A percentile compares a stretch with the other conserved stretches of the same genome.
These are phyloP conservation scores for Felis chaus DNA, from an alignment of 2,113 vertebrate genomes.

Conservation along the genomic window DNA sequence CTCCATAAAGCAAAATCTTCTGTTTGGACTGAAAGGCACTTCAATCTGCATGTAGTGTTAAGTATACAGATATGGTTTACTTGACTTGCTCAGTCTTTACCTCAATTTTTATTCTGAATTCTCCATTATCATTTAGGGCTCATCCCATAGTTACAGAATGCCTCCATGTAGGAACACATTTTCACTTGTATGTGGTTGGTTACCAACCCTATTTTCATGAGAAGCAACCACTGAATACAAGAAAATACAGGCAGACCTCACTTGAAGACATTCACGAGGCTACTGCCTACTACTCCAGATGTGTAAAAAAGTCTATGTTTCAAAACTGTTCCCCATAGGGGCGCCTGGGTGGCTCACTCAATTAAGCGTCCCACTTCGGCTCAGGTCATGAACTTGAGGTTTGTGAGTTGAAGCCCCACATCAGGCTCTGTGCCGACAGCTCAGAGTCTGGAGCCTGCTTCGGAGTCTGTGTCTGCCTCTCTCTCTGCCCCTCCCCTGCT, in stretches of 20 bases:
- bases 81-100: slow-evolving; percentile 7
- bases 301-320: neutral
- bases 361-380: too few species aligned
- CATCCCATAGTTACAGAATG: neutral
- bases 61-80: neutral
- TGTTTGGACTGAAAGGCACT: slow-evolving; percentile 46
- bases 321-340: neutral
- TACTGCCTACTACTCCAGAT: neutral
- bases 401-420: too few species aligned
- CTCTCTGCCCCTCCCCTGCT: too few species aligned
- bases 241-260: neutral
- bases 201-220: neutral
- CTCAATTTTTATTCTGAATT: slow-evolving; percentile 47
- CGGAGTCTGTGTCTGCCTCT: too few species aligned
- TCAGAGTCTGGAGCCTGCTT: too few species aligned
- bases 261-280: neutral
- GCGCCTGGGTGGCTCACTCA: too few species aligned
- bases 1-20: slow-evolving; percentile 58
- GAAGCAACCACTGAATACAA: neutral
- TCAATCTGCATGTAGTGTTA: neutral
- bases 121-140: neutral
- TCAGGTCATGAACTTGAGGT: too few species aligned
- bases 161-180: neutral
- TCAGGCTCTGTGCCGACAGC: too few species aligned
- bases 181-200: neutral